Conservation (phyloP, 2,797 vertebrate genomes). For the Ataeniobius toweri region DNA sequence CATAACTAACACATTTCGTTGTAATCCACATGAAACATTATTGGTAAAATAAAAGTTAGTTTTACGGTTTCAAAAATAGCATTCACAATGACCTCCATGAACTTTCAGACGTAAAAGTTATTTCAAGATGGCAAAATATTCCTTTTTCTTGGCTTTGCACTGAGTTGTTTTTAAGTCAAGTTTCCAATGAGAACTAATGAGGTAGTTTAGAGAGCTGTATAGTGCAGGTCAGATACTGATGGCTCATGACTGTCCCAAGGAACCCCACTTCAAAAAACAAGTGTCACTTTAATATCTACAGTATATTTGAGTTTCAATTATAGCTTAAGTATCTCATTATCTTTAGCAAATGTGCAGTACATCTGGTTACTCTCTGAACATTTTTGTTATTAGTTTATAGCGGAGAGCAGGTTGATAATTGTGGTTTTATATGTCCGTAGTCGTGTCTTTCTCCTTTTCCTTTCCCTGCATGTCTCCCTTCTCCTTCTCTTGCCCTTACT, state of each 20-base stretch:
- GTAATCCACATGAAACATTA: background rate
- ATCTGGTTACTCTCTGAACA: conserved; percentile 37
- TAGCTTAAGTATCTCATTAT: conserved; percentile 7
- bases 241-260: background rate
- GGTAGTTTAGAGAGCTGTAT: background rate
- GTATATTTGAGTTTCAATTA: background rate
- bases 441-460: conserved; percentile 18
- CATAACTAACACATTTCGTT: background rate
- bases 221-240: background rate
- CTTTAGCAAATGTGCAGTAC: conserved; percentile 16
- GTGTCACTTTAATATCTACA: background rate
- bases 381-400: conserved; percentile 47
- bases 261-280: no score
- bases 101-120: background rate
- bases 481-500: conserved; percentile 19
- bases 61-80: background rate
- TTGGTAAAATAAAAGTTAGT: background rate
- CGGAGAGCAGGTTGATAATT: conserved; percentile 46
- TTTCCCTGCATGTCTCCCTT: conserved; percentile 12
- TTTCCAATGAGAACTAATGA: background rate
- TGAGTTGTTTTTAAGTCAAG: background rate
- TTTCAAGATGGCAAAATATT: background rate
- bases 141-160: background rate
- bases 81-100: background rate
- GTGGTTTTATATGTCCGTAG: conserved; percentile 32